phyloP scores from a whole-genome alignment of 2,797 vertebrate genomes.

The Rhinichthys osculus region DNA sequence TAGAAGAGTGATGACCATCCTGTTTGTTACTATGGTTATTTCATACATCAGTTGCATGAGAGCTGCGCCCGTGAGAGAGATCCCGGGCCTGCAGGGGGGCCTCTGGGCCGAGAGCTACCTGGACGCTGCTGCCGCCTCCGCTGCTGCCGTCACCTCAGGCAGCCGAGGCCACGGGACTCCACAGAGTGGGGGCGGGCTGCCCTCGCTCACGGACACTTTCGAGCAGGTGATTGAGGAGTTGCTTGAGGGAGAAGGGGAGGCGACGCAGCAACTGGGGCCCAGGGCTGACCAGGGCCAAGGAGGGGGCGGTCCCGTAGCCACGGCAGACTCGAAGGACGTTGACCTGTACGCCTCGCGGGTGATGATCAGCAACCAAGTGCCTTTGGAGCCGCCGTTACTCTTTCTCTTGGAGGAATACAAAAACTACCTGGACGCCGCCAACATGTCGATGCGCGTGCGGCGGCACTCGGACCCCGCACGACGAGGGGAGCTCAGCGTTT shows the following conservation, averaged over 20 bases:
- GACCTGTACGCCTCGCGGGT: slow-evolving; percentile 96
- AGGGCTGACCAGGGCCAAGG: slow-evolving; percentile 84
- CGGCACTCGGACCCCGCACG: slow-evolving; percentile 97
- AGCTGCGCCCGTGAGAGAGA: slow-evolving; percentile 99
- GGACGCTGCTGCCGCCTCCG: slow-evolving; percentile 82
- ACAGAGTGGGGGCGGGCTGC: slow-evolving; percentile 86
- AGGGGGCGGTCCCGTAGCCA: slow-evolving; percentile 73
- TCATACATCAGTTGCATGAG: slow-evolving; percentile 99
- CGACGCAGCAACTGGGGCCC: slow-evolving; percentile 81
- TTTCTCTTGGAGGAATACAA: slow-evolving; percentile 99
- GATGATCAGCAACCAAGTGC: slow-evolving; percentile 99
- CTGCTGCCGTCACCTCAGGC: slow-evolving; percentile 78
- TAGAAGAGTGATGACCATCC: slow-evolving; percentile 99
- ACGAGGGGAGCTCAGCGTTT: slow-evolving; percentile 97
- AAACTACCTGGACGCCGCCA: slow-evolving; percentile 99
- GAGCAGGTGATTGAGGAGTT: slow-evolving; percentile 99
- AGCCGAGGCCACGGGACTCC: slow-evolving; percentile 91
- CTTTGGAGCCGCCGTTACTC: slow-evolving; percentile 99
- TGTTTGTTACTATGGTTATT: slow-evolving; percentile 99
- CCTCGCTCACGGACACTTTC: slow-evolving; percentile 94
- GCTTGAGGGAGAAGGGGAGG: slow-evolving; percentile 88
- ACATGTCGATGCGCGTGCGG: slow-evolving; percentile 98
- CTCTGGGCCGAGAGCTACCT: slow-evolving; percentile 95
- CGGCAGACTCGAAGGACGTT: slow-evolving; percentile 90
- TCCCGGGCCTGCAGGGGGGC: slow-evolving; percentile 86